These are phyloP conservation scores for Drosophila mettleri DNA, from an alignment of 2,888 invertebrate species.

Conservation along the genomic window DNA sequence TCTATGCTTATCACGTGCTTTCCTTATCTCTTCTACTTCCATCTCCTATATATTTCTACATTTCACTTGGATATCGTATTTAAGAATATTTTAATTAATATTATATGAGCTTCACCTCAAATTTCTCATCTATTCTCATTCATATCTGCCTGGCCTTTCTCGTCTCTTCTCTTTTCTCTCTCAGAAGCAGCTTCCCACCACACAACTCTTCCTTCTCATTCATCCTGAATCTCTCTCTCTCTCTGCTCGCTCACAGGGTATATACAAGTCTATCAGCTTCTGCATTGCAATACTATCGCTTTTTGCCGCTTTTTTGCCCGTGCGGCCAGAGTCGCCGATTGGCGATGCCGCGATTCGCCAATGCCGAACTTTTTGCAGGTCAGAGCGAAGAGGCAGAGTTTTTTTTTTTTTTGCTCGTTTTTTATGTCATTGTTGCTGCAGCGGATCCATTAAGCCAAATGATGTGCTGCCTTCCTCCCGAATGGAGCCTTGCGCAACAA, in stretches of 20 bases:
- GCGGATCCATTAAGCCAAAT: constrained; percentile 71
- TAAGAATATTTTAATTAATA: no score
- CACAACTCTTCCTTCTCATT: no score
- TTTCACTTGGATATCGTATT: no score
- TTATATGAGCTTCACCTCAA: no score
- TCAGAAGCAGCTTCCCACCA: no score
- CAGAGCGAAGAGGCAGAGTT: constrained; percentile 24
- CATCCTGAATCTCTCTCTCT: no score
- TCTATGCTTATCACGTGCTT: neutral
- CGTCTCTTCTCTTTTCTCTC: no score
- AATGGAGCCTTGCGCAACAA: constrained; percentile 61
- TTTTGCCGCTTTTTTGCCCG: neutral
- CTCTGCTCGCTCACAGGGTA: constrained; percentile 1
- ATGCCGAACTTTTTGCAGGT: constrained; percentile 45
- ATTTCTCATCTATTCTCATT: no score
- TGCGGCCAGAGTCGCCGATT: neutral
- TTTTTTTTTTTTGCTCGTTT: no score
- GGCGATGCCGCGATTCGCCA: constrained; percentile 12
- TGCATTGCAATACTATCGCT: neutral
- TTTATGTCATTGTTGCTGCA: constrained; percentile 46
- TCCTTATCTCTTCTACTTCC: neutral
- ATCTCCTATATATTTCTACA: no score
- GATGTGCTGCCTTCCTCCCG: constrained; percentile 50
- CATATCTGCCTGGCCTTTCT: no score
- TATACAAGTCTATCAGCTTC: neutral